Base-by-base conservation (phyloP, 2,888 invertebrate species). In the Amphipyra tragopoginis region DNA sequence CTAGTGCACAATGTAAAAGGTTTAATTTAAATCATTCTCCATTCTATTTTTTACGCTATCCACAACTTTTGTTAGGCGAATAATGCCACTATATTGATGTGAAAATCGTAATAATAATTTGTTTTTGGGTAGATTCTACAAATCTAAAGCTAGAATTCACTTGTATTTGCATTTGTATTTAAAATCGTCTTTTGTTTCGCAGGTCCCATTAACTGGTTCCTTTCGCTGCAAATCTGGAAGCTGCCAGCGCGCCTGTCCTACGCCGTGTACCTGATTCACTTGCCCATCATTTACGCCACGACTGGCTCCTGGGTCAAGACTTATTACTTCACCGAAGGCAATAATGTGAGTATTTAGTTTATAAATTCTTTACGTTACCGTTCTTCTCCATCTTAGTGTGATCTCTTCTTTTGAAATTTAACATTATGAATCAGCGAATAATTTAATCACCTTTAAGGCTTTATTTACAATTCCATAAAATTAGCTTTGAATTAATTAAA, bases 201-300 rank as follows among this genome's bases (percentile, higher is more conserved):
- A 95, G 95, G 95, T 71, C 89, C 93, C 9, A 83, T 96, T 5
- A 94, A 95, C 77, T 95, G 94, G 92, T 91, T 96, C 65, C 84
- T 96, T 0, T 95, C 95, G 0, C 80, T 93, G 0, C 79, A 84
- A 11, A 74, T 95, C 38, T 96, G 95, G 91, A 94, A 95, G 83
- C 84, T 95, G 10, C 88, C 95, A 0, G 93, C 94, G 1, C 90
- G 95, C 11, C 85, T 96, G 10, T 95, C 95, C 0, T 96, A 95
- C 69, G 95, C 95, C 8, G 91, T 96, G 82, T 96, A 95, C 72
- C 79, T 96, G 9, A 75, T 95, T 0, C 96, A 96, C 79, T 78
- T 93, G 10, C 86, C 92, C 0, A 82, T 95, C 39, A 90, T 93
- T 10, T 78, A 84, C 49, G 50, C 86, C 0, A 80, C 83, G 21